phyloP scores from a whole-genome alignment of 2,888 invertebrate genomes.

The Eilema caniola region DNA sequence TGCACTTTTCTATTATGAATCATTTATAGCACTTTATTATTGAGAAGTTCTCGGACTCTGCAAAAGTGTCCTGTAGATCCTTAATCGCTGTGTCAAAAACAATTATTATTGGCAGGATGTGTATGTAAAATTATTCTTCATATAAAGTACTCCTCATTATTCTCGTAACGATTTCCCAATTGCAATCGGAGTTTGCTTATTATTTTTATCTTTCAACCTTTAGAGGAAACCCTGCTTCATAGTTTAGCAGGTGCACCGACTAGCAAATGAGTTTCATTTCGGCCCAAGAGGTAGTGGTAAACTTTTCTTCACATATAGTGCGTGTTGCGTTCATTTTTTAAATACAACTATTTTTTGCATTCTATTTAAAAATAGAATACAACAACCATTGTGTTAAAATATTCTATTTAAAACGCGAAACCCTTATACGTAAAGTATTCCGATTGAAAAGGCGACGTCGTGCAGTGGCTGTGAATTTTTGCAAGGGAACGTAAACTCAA shows the following conservation, averaged over 20 bases:
- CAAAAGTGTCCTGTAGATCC: too few species aligned
- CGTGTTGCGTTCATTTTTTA: too few species aligned
- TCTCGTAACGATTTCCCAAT: too few species aligned
- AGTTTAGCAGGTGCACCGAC: too few species aligned
- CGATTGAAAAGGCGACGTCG: constrained; percentile 59
- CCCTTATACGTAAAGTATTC: constrained; percentile 52
- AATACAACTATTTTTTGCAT: too few species aligned
- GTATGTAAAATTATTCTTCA: neutral
- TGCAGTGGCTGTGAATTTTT: constrained; percentile 57
- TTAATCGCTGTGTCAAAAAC: neutral
- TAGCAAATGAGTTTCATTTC: too few species aligned
- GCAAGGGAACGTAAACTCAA: constrained; percentile 59
- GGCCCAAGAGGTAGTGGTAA: too few species aligned
- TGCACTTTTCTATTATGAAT: too few species aligned
- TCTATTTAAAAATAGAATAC: constrained; percentile 14
- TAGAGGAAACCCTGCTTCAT: too few species aligned
- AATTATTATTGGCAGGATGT: neutral
- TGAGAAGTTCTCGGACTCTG: neutral
- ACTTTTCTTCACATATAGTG: neutral
- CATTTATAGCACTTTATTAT: neutral
- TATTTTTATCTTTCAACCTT: too few species aligned
- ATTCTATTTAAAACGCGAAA: constrained; percentile 50
- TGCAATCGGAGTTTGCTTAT: too few species aligned
- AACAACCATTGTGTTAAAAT: constrained; percentile 44
- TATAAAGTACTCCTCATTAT: neutral